These are phyloP conservation scores for Stichopus horrens DNA, from an alignment of 53 echinoderm and acorn worm genomes.

Conservation along the genomic window DNA sequence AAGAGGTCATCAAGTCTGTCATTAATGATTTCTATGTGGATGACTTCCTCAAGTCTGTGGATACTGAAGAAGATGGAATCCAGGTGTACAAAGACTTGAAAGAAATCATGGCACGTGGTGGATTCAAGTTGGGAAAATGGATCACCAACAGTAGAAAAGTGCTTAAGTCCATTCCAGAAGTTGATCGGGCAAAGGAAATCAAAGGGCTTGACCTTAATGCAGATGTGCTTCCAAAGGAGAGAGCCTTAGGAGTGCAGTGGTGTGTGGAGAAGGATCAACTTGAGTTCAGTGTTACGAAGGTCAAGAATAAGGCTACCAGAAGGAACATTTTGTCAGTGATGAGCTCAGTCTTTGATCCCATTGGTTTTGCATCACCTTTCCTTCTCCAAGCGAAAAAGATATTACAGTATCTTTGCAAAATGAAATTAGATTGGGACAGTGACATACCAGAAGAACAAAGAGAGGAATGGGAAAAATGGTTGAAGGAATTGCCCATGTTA, in stretches of 20 bases:
- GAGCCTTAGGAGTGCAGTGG: too few relatives aligned
- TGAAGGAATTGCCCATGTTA: too few relatives aligned
- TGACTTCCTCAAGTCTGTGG: slow-evolving; percentile 26
- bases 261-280: slow-evolving; percentile 29
- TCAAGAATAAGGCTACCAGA: background rate
- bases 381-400: too few relatives aligned
- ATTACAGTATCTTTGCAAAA: too few relatives aligned
- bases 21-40: background rate
- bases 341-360: background rate
- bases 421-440: too few relatives aligned
- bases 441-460: too few relatives aligned
- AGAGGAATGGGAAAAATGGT: too few relatives aligned
- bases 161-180: slow-evolving; percentile 16
- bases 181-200: slow-evolving; percentile 15
- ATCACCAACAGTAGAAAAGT: slow-evolving; percentile 23
- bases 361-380: too few relatives aligned
- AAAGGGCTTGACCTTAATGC: too few relatives aligned
- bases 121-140: too few relatives aligned
- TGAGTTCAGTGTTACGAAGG: slow-evolving; percentile 19
- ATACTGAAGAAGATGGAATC: background rate
- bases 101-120: background rate
- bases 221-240: too few relatives aligned
- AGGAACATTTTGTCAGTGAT: slow-evolving; percentile 1
- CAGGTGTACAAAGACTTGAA: background rate
- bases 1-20: background rate